Base-by-base conservation (phyloP, 2,888 invertebrate genomes). In the Lobophora halterata region DNA sequence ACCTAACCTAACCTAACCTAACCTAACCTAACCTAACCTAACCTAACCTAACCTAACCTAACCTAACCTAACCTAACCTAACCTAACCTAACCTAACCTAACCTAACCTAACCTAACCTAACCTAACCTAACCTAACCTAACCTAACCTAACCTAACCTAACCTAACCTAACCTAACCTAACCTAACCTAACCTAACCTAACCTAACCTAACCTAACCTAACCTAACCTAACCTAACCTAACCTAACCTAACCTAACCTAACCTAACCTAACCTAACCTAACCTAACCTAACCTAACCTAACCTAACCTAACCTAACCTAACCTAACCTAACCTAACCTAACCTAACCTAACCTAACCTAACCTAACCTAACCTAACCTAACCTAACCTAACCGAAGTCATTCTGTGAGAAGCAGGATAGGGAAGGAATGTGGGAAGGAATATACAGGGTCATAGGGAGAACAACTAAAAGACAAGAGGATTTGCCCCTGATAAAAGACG, bases 151-250 rank as follows among this genome's bases (percentile, higher is more conserved):
- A 49, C 49, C 46, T 49, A 49, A 49, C 49, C 24, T 24, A 24
- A 24, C 24, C 24, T 24, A 24, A 24, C 24, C 45, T 45, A 48
- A 49, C 47, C 45, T 49, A 48, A 45, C 45, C 51, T 51, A 46
- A 51, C 49, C 51, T 49, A 49, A 49, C 49, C 51, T 51, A 51
- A 51, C 52, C 49, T 49, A 46, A 52, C 49, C 49, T 50, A 49
- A 52, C 51, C 46, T 46, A 51, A 49, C 47, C 47, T 48, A 45
- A 47, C 46, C 52, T 46, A 49, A 43, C 48, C 46, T 38, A 48
- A 50, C 50, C 48, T 45, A 48, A 50, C 47, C 48, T 41, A 50
- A 50, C 50, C 45, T 48, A 45, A 50, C 48, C 50, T 48, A 50
- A 48, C 51, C 42, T 42, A 48, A 49, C 52, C 44, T 49, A 52